Evolutionary conservation across 2,888 invertebrate species (phyloP).

Genomic region (Koerneria pararmatus): DNA sequence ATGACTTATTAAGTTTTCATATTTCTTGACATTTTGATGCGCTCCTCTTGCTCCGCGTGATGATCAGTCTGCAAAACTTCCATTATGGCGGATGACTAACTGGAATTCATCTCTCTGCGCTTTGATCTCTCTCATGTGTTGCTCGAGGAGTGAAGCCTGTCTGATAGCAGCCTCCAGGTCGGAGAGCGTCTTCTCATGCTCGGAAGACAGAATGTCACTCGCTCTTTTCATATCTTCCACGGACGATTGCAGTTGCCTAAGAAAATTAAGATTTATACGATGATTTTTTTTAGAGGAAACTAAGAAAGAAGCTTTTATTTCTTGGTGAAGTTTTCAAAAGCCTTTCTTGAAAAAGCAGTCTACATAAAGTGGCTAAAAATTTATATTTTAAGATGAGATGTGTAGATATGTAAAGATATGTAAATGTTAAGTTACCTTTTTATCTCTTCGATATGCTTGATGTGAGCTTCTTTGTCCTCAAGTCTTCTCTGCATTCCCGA

Average conservation of each 20-base stretch:
- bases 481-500: conserved; percentile 42
- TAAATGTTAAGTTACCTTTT: conserved; percentile 19
- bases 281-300: too few relatives aligned
- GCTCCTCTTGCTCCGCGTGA: not conserved
- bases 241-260: conserved; percentile 39
- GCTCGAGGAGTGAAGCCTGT: conserved; percentile 43
- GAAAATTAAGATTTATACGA: conserved; percentile 21
- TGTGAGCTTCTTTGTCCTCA: conserved; percentile 49
- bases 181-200: conserved; percentile 41
- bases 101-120: conserved; percentile 53
- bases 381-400: too few relatives aligned
- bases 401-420: not conserved
- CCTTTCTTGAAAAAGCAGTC: too few relatives aligned
- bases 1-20: conserved; percentile 4
- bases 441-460: conserved; percentile 38
- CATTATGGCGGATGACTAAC: conserved; percentile 25
- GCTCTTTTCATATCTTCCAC: conserved; percentile 42
- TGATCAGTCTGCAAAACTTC: too few relatives aligned
- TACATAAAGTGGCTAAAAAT: too few relatives aligned
- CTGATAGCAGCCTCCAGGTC: conserved; percentile 43
- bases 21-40: not conserved
- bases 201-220: conserved; percentile 38
- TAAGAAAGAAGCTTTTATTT: too few relatives aligned
- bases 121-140: conserved; percentile 54
- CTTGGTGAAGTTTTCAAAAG: too few relatives aligned